Evolutionary conservation across 2,888 invertebrate genomes (phyloP).

Genomic region (Amphipoea oculea): DNA sequence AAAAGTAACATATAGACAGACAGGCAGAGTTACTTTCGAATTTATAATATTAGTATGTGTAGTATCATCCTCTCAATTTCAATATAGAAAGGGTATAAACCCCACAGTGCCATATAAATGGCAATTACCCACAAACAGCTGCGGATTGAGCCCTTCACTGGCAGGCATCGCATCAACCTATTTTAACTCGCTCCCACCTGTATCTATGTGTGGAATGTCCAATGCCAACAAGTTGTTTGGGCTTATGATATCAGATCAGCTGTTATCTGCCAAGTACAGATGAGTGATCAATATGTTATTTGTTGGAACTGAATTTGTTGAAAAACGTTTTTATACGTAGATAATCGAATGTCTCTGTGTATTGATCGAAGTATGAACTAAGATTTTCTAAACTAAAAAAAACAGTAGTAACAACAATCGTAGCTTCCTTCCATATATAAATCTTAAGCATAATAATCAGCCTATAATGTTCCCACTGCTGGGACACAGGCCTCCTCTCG

Average conservation of each 20-base stretch:
- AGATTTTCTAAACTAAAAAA: not conserved
- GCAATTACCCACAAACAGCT: conserved; percentile 49
- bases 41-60: too few species aligned
- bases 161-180: conserved; percentile 39
- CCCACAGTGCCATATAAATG: conserved; percentile 33
- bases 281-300: conserved; percentile 11
- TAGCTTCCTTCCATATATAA: not conserved
- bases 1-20: too few species aligned
- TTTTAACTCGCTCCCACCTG: conserved; percentile 42
- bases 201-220: conserved; percentile 34
- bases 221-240: conserved; percentile 55
- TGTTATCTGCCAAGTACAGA: conserved; percentile 28
- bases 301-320: not conserved
- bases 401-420: too few species aligned
- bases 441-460: not conserved
- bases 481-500: not conserved
- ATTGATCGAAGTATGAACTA: not conserved
- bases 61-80: conserved; percentile 8
- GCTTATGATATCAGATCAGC: conserved; percentile 47
- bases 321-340: too few species aligned
- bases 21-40: too few species aligned
- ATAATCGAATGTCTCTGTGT: too few species aligned
- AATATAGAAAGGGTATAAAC: conserved; percentile 21
- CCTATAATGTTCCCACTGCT: not conserved
- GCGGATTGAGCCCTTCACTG: conserved; percentile 44